phyloP scores from a whole-genome alignment of 1,140 invertebrate species.

The Diuraphis noxia region DNA sequence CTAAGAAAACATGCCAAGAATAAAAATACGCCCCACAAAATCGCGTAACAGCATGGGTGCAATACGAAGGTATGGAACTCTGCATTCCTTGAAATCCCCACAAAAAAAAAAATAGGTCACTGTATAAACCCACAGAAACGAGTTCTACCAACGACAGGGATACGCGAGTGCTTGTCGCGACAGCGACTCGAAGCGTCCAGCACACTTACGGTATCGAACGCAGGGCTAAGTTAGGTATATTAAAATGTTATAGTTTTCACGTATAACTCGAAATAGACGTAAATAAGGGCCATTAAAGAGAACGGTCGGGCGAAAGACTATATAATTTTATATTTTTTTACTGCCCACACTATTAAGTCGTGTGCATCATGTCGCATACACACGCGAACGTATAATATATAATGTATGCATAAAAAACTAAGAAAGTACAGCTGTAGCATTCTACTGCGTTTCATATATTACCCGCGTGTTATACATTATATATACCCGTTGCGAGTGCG shows the following conservation, averaged over 20 bases:
- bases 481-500: not conserved
- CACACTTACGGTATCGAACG: not conserved
- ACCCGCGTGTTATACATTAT: constrained; percentile 7
- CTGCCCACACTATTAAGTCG: not conserved
- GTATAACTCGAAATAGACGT: not conserved
- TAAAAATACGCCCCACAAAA: not conserved
- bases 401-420: not conserved
- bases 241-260: not conserved
- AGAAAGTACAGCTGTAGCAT: constrained; percentile 18
- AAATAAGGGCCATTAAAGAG: not conserved
- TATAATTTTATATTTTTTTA: constrained; percentile 27
- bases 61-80: not conserved
- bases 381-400: not conserved
- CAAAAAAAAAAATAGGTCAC: not conserved
- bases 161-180: not conserved
- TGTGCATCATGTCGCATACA: not conserved
- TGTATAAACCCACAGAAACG: not conserved
- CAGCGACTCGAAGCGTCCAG: not conserved
- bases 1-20: not conserved
- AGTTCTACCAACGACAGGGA: not conserved
- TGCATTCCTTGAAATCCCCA: not conserved
- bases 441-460: constrained; percentile 17
- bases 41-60: not conserved
- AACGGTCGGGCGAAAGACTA: not conserved
- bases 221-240: not conserved